Percentiles rank a stretch among this genome's conserved stretches.
Evolutionary conservation across 2,113 vertebrate species (phyloP).

Genomic region (Amazona vittata): DNA sequence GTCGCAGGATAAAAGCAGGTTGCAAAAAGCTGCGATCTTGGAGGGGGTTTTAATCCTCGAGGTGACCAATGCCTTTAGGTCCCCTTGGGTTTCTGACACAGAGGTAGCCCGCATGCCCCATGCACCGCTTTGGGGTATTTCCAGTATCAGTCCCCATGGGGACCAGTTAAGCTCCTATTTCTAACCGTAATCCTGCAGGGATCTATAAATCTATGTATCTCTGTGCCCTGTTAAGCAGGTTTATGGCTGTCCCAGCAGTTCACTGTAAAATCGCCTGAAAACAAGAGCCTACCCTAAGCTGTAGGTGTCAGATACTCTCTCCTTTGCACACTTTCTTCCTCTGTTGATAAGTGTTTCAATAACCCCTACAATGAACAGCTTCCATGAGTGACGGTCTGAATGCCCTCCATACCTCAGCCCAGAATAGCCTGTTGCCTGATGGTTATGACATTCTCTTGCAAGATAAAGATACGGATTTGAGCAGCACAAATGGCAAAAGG

Average conservation of each 20-base stretch:
- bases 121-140: not conserved
- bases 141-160: not conserved
- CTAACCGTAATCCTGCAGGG: not conserved
- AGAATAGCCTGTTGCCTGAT: slow-evolving; percentile 56
- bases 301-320: not conserved
- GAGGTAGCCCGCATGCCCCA: not conserved
- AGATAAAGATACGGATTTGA: not conserved
- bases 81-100: not conserved
- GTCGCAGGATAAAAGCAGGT: not conserved
- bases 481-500: not conserved
- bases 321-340: not conserved
- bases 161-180: slow-evolving; percentile 12
- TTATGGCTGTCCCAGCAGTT: not conserved
- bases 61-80: not conserved
- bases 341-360: not conserved
- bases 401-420: slow-evolving; percentile 42
- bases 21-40: not conserved
- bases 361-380: not conserved
- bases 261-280: not conserved
- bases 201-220: not conserved
- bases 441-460: not conserved
- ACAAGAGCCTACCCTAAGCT: not conserved
- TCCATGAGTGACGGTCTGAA: not conserved
- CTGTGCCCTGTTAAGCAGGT: not conserved
- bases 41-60: not conserved